Percentiles rank a stretch among this genome's conserved stretches.
phyloP scores from a whole-genome alignment of 2,797 vertebrate genomes.

The Dromococcyx pavoninus region DNA sequence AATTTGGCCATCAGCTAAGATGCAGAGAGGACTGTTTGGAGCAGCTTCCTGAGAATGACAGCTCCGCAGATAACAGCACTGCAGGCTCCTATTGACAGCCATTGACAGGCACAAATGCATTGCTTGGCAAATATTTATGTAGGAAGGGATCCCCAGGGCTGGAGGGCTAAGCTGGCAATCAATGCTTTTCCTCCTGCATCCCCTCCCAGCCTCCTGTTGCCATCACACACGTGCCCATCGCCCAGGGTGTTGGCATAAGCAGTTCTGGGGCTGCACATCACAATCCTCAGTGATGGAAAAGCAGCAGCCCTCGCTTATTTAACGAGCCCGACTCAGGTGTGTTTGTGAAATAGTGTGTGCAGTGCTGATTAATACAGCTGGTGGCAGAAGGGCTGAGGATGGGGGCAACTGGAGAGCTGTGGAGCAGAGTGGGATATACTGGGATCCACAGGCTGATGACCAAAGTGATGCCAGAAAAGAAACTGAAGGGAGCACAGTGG shows the following conservation, averaged over 20 bases:
- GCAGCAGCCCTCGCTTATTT: background rate
- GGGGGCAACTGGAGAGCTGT: too few relatives aligned
- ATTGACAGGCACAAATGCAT: conserved; percentile 66
- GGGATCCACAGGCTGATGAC: background rate
- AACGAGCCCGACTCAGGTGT: fast-evolving
- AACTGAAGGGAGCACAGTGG: background rate
- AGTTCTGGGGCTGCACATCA: background rate
- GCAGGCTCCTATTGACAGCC: conserved; percentile 67
- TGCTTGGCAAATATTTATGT: conserved; percentile 74
- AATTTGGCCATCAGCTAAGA: background rate
- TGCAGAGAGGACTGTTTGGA: background rate
- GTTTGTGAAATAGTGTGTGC: fast-evolving
- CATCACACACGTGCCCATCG: fast-evolving
- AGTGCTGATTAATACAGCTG: fast-evolving
- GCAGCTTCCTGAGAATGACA: conserved; percentile 1
- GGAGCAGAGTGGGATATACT: background rate
- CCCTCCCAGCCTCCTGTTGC: background rate
- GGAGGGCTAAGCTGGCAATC: conserved; percentile 38
- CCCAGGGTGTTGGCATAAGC: background rate
- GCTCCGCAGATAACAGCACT: background rate
- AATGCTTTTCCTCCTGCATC: conserved; percentile 25
- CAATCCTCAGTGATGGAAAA: background rate
- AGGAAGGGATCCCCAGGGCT: conserved; percentile 55
- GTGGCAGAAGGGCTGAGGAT: background rate
- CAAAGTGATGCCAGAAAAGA: background rate